phyloP scores from a whole-genome alignment of 2,888 invertebrate species.

The Eustalomyia histrio region DNA sequence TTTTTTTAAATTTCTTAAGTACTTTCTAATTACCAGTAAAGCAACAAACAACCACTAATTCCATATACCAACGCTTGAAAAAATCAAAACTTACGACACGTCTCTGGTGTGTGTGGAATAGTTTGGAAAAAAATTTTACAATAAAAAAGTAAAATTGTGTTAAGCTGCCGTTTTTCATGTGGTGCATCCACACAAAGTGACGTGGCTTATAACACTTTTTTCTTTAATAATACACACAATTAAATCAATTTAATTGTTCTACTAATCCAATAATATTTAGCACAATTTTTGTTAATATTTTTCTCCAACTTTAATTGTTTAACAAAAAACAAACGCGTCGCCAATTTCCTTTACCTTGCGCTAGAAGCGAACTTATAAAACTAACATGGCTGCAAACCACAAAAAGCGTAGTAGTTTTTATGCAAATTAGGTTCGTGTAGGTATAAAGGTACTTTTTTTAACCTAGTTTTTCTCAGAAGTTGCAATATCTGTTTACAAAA shows the following conservation, averaged over 20 bases:
- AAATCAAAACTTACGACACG: slow-evolving; percentile 62
- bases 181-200: slow-evolving; percentile 61
- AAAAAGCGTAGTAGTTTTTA: slow-evolving; percentile 53
- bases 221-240: slow-evolving; percentile 57
- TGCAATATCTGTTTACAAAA: not conserved
- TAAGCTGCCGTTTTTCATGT: slow-evolving; percentile 32
- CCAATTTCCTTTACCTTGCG: slow-evolving; percentile 66
- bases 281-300: slow-evolving; percentile 59
- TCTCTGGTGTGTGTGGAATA: slow-evolving; percentile 52
- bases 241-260: slow-evolving; percentile 27
- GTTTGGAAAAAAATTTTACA: slow-evolving; percentile 49
- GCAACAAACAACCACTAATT: slow-evolving; percentile 49
- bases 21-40: slow-evolving; percentile 14
- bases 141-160: slow-evolving; percentile 30
- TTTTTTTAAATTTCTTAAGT: slow-evolving; percentile 2
- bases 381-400: slow-evolving; percentile 63
- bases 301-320: slow-evolving; percentile 49
- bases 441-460: not conserved
- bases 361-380: slow-evolving; percentile 69
- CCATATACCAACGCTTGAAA: slow-evolving; percentile 39
- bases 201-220: slow-evolving; percentile 69
- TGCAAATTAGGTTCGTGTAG: not conserved
- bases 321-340: slow-evolving; percentile 65
- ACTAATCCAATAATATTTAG: slow-evolving; percentile 54
- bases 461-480: no score